A percentile compares a stretch with the other conserved stretches of the same genome.
Evolutionary conservation across 53 echinoderm and acorn worm genomes (phyloP).

Genomic region (Zoroaster sp.): DNA sequence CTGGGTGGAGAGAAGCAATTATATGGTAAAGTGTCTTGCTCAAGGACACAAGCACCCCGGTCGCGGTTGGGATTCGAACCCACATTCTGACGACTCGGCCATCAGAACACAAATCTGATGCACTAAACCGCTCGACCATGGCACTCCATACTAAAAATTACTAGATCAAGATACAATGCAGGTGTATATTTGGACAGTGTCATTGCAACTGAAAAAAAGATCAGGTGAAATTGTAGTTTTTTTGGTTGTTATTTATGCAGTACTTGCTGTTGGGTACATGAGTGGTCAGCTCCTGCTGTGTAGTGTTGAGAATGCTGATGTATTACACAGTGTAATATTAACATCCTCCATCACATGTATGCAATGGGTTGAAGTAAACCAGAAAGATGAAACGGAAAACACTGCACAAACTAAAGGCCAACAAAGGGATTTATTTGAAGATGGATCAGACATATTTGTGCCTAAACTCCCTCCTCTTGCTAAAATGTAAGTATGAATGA

Average conservation of each 20-base stretch:
- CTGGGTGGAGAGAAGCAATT: too few relatives aligned
- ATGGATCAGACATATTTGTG: conserved; percentile 73
- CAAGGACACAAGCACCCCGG: too few relatives aligned
- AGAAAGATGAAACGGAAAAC: background rate
- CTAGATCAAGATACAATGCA: too few relatives aligned
- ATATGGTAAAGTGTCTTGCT: too few relatives aligned
- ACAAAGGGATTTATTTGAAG: conserved; percentile 49
- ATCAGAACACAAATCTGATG: too few relatives aligned
- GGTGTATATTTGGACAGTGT: too few relatives aligned
- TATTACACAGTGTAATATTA: conserved; percentile 69
- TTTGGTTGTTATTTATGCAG: conserved; percentile 27
- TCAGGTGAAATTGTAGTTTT: too few relatives aligned
- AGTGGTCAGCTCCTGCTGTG: conserved; percentile 79
- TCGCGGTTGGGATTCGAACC: too few relatives aligned
- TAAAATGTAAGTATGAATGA: conserved; percentile 73
- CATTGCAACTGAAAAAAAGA: too few relatives aligned
- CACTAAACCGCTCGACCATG: too few relatives aligned
- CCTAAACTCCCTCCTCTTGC: conserved; percentile 83
- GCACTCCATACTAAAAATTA: too few relatives aligned
- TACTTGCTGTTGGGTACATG: conserved; percentile 85
- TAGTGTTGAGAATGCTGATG: conserved; percentile 89
- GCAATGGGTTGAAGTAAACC: conserved; percentile 71
- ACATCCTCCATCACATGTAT: conserved; percentile 68
- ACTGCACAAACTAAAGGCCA: background rate
- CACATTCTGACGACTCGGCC: too few relatives aligned